Evolutionary conservation across 1,140 invertebrate species (phyloP).

Genomic region (Myzus persicae): DNA sequence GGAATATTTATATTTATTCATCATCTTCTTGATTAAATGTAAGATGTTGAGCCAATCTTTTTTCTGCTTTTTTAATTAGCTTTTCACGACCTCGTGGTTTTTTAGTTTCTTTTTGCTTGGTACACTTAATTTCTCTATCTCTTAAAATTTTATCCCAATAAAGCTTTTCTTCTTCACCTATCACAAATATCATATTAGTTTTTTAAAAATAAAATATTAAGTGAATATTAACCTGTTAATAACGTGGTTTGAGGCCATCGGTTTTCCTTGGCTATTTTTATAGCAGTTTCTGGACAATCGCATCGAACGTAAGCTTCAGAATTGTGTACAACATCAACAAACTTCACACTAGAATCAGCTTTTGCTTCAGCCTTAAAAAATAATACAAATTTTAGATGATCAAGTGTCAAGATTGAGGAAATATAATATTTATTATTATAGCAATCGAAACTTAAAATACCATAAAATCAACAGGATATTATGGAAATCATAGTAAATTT

Average conservation of each 20-base stretch:
- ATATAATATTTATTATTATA: background rate
- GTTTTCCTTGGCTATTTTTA: constrained; percentile 64
- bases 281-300: constrained; percentile 69
- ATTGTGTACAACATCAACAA: constrained; percentile 50
- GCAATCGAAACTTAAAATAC: background rate
- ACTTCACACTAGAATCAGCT: constrained; percentile 20
- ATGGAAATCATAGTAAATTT: background rate
- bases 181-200: constrained; percentile 60
- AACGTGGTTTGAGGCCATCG: constrained; percentile 64
- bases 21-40: constrained; percentile 61
- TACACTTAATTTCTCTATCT: constrained; percentile 70
- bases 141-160: constrained; percentile 74
- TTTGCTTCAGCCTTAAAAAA: constrained; percentile 46
- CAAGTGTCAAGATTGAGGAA: background rate
- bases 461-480: background rate
- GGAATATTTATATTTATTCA: background rate
- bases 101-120: constrained; percentile 66
- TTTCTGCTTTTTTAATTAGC: constrained; percentile 71
- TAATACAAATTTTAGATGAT: background rate
- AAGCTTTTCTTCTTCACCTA: constrained; percentile 69
- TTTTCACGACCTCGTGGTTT: constrained; percentile 73
- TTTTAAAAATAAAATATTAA: constrained; percentile 39
- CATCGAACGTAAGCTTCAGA: constrained; percentile 70
- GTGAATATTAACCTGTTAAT: constrained; percentile 64
- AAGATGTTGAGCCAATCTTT: constrained; percentile 71